phyloP scores from a whole-genome alignment of 2,888 invertebrate genomes.

The Drosophila emarginata region DNA sequence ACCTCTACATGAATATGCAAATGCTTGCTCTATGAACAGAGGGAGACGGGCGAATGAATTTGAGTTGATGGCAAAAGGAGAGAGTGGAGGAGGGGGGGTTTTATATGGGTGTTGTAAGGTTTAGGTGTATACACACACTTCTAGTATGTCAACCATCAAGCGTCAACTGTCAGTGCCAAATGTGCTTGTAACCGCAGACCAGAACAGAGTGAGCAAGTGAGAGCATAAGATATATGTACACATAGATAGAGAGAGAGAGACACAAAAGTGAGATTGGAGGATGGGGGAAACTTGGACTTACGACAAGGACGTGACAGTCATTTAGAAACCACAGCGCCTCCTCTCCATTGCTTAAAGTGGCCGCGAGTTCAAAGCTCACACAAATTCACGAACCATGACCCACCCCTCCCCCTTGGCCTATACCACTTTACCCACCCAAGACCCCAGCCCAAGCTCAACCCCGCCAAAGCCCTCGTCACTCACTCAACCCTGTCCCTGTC shows the following conservation, averaged over 20 bases:
- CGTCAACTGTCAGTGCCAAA: conserved; percentile 80
- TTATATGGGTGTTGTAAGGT: conserved; percentile 6
- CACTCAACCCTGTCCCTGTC: conserved; percentile 8
- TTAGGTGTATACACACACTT: conserved; percentile 15
- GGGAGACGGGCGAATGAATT: too few relatives aligned
- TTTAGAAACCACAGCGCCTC: conserved; percentile 70
- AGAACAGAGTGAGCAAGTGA: conserved; percentile 18
- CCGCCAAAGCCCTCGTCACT: neutral
- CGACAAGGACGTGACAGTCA: conserved; percentile 76
- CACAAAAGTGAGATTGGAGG: neutral
- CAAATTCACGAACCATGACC: conserved; percentile 11
- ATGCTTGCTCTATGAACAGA: neutral
- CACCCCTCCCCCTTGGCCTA: neutral
- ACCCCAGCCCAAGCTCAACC: neutral
- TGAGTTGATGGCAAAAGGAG: neutral
- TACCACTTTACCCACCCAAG: neutral
- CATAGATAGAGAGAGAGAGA: conserved; percentile 27
- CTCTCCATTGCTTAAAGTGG: conserved; percentile 69
- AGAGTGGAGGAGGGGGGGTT: neutral
- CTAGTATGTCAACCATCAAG: conserved; percentile 71
- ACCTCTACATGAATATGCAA: conserved; percentile 44
- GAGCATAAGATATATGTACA: conserved; percentile 29
- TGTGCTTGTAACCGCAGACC: conserved; percentile 75
- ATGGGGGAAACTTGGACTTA: conserved; percentile 62
- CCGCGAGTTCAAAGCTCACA: conserved; percentile 47